phyloP scores from a whole-genome alignment of 2,113 vertebrate species.

The Perca flavescens region DNA sequence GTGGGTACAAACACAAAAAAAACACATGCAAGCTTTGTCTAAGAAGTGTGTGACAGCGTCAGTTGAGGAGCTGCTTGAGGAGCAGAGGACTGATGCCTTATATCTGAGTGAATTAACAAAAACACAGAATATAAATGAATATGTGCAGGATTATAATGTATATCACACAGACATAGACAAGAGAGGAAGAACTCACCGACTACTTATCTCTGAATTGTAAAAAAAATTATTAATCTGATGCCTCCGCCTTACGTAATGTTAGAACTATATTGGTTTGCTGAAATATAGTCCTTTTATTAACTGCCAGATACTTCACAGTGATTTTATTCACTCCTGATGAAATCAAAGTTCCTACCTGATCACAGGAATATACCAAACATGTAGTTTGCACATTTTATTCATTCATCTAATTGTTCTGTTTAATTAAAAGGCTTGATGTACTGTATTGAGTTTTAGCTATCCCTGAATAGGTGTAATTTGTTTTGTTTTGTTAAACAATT shows the following conservation, averaged over 20 bases:
- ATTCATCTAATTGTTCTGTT: neutral
- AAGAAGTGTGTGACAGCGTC: conserved; percentile 25
- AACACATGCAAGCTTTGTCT: conserved; percentile 4
- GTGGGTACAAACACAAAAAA: conserved; percentile 1
- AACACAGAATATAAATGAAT: neutral
- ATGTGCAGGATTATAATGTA: conserved; percentile 6
- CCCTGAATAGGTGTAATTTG: neutral
- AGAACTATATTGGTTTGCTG: neutral
- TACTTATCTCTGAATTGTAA: neutral
- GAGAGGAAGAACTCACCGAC: neutral
- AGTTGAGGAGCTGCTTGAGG: neutral
- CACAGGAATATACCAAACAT: neutral
- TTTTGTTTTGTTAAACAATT: conserved; percentile 17
- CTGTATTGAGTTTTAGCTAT: neutral
- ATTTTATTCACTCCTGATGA: conserved; percentile 13
- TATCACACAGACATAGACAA: neutral
- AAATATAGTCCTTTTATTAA: conserved; percentile 6
- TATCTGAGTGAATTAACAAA: conserved; percentile 40
- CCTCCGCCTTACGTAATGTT: neutral
- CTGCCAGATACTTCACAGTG: conserved; percentile 11
- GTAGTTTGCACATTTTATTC: neutral
- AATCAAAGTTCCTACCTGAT: conserved; percentile 9
- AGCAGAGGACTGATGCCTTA: neutral
- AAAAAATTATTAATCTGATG: neutral
- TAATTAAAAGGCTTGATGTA: neutral